These are phyloP conservation scores for Tridacna gigas DNA, from an alignment of 2,888 invertebrate genomes.

Conservation along the genomic window DNA sequence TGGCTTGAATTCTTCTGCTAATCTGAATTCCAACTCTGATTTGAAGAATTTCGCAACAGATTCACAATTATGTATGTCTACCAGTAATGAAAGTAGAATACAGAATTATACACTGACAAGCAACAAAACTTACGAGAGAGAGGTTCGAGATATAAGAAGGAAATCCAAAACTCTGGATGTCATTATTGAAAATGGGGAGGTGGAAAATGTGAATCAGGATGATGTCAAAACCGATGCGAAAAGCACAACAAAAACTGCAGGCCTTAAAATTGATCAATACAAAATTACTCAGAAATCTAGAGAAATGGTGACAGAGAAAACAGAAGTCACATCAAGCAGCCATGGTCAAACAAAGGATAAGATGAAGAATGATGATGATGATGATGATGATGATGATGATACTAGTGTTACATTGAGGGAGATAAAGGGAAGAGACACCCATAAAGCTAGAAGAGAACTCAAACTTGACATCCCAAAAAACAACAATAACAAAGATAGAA, in stretches of 20 bases:
- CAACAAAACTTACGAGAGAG: background rate
- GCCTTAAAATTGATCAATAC: conserved; percentile 13
- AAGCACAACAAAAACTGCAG: background rate
- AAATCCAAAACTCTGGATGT: background rate
- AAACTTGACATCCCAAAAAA: conserved; percentile 14
- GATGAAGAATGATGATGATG: background rate
- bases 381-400: background rate
- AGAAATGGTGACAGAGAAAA: background rate
- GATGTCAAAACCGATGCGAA: background rate
- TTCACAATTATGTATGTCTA: background rate
- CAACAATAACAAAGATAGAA: conserved; percentile 1
- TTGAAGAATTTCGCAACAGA: background rate
- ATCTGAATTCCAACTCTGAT: background rate
- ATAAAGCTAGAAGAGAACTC: background rate
- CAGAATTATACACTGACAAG: background rate
- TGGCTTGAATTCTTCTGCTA: background rate
- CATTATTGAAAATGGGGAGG: background rate
- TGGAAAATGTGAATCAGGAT: background rate
- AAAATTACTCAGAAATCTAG: background rate
- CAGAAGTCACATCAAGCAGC: background rate
- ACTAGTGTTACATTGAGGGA: conserved; percentile 9
- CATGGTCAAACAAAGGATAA: background rate
- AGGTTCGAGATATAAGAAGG: background rate
- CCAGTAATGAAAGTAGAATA: background rate
- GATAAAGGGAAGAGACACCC: background rate